Evolutionary conservation across 2,113 vertebrate genomes (phyloP).

Genomic region (Corythoichthys haematopterus): DNA sequence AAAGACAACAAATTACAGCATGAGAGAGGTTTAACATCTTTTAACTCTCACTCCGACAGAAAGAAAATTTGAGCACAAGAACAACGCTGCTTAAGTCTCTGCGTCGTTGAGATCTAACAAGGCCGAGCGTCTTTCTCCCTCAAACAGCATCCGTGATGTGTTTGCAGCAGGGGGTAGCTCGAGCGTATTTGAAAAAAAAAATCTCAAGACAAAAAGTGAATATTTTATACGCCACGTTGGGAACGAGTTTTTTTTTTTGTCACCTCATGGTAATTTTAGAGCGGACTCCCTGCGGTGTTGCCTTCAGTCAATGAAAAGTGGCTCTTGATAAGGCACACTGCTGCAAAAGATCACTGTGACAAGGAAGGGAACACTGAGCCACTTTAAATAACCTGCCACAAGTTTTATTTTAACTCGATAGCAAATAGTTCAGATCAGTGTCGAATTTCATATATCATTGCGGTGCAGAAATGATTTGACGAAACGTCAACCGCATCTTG

Average conservation of each 20-base stretch:
- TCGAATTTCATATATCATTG: background rate
- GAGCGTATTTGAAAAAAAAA: background rate
- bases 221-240: background rate
- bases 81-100: background rate
- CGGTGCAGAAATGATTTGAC: background rate
- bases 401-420: background rate
- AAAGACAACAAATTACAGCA: background rate
- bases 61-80: background rate
- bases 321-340: slow-evolving; percentile 41
- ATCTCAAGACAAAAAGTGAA: background rate
- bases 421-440: background rate
- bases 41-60: background rate
- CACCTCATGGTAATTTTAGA: slow-evolving; percentile 20
- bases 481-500: slow-evolving; percentile 8
- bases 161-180: background rate
- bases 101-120: background rate
- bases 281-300: slow-evolving; percentile 24
- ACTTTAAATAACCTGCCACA: background rate
- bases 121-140: background rate
- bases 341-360: slow-evolving; percentile 60
- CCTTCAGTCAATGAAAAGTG: slow-evolving; percentile 25
- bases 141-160: background rate
- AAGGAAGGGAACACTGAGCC: slow-evolving; percentile 1
- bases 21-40: background rate
- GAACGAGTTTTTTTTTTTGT: background rate